A percentile compares a stretch with the other conserved stretches of the same genome.
These are phyloP conservation scores for Carettochelys insculpta DNA, from an alignment of 2,113 vertebrate genomes.

Conservation along the genomic window DNA sequence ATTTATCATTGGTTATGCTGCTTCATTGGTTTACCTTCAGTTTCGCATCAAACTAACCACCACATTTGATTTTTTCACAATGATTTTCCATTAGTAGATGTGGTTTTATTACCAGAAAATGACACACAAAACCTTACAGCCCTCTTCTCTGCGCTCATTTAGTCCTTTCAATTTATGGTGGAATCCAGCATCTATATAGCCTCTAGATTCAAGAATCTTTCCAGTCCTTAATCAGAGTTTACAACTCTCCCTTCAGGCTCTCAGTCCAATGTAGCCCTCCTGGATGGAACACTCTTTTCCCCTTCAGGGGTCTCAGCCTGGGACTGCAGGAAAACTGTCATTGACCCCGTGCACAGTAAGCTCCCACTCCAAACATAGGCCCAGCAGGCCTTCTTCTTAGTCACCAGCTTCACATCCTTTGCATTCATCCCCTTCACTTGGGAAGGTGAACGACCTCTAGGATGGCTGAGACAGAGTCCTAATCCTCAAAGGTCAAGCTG, in stretches of 20 bases:
- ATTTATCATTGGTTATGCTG: neutral
- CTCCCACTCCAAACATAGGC: neutral
- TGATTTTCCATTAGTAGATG: neutral
- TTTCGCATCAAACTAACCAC: neutral
- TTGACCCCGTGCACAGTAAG: neutral
- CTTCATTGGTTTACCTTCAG: neutral
- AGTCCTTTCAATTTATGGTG: neutral
- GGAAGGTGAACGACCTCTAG: neutral
- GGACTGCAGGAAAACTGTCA: fast-evolving
- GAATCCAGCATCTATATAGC: neutral
- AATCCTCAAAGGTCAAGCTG: neutral
- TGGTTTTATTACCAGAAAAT: neutral
- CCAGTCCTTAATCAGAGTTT: neutral
- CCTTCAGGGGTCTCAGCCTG: neutral
- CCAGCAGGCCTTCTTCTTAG: neutral
- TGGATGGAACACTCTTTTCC: neutral
- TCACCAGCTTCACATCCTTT: fast-evolving
- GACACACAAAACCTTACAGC: neutral
- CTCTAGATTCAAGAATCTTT: neutral
- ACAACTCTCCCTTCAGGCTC: neutral
- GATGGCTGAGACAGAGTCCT: neutral
- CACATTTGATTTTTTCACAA: neutral
- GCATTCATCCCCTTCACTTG: neutral
- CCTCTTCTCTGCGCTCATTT: neutral
- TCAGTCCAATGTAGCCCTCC: neutral